phyloP scores from a whole-genome alignment of 2,888 invertebrate species.

The Volucella inflata region DNA sequence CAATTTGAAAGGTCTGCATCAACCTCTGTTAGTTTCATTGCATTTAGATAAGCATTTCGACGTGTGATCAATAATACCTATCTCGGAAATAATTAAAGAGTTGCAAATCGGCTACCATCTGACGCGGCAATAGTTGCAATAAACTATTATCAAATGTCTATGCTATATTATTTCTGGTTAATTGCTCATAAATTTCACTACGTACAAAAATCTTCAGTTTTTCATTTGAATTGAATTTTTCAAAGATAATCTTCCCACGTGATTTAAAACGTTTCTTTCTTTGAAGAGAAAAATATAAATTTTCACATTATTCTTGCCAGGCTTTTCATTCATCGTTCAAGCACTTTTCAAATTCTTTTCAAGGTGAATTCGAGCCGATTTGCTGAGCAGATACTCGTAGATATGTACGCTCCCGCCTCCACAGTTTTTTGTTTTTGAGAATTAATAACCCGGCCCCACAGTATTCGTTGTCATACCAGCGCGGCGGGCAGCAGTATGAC shows the following conservation, averaged over 20 bases:
- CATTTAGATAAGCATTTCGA: too few relatives aligned
- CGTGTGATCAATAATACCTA: too few relatives aligned
- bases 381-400: background rate
- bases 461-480: too few relatives aligned
- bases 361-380: slow-evolving; percentile 57
- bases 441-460: slow-evolving; percentile 8
- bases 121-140: too few relatives aligned
- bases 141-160: too few relatives aligned
- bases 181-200: too few relatives aligned
- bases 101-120: too few relatives aligned
- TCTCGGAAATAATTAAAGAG: too few relatives aligned
- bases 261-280: background rate
- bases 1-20: too few relatives aligned
- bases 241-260: background rate
- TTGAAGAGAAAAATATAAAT: slow-evolving; percentile 15
- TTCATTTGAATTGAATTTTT: background rate
- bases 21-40: too few relatives aligned
- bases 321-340: slow-evolving; percentile 42
- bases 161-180: too few relatives aligned
- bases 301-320: background rate
- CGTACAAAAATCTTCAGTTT: too few relatives aligned
- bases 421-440: background rate
- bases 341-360: slow-evolving; percentile 50
- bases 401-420: background rate
- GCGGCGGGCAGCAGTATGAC: slow-evolving; percentile 1